These are phyloP conservation scores for Dendrophyllia cribrosa DNA, from an alignment of 64 coral and sea anemone genomes.

Conservation along the genomic window DNA sequence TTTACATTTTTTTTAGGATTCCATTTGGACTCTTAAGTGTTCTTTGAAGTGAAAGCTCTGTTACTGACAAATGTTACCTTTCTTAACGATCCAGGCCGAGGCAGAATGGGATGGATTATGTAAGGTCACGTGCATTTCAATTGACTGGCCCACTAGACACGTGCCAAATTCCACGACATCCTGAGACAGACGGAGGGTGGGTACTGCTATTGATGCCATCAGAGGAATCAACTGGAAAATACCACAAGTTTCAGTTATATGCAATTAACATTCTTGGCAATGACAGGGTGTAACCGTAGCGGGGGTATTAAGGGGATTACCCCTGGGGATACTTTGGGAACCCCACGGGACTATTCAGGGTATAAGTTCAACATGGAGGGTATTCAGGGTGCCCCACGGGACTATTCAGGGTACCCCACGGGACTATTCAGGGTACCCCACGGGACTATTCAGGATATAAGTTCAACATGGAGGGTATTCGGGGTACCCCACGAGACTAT, in stretches of 20 bases:
- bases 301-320: neutral
- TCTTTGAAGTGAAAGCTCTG: too few species aligned
- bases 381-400: too few species aligned
- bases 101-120: slow-evolving; percentile 75
- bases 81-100: slow-evolving; percentile 77
- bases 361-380: too few species aligned
- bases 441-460: too few species aligned
- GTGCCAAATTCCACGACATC: slow-evolving; percentile 88
- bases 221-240: slow-evolving; percentile 78
- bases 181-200: slow-evolving; percentile 81
- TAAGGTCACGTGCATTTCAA: slow-evolving; percentile 76
- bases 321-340: too few species aligned
- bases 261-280: neutral
- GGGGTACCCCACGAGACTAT: too few species aligned
- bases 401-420: too few species aligned
- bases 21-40: too few species aligned
- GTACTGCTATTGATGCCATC: slow-evolving; percentile 79
- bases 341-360: too few species aligned
- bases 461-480: too few species aligned
- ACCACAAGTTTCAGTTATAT: neutral
- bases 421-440: too few species aligned
- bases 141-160: slow-evolving; percentile 85
- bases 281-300: neutral
- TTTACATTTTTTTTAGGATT: too few species aligned
- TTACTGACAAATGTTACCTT: slow-evolving; percentile 50